A percentile compares a stretch with the other conserved stretches of the same genome.
Evolutionary conservation across 2,888 invertebrate genomes (phyloP).

Genomic region (Lasioglossum oenotherae): DNA sequence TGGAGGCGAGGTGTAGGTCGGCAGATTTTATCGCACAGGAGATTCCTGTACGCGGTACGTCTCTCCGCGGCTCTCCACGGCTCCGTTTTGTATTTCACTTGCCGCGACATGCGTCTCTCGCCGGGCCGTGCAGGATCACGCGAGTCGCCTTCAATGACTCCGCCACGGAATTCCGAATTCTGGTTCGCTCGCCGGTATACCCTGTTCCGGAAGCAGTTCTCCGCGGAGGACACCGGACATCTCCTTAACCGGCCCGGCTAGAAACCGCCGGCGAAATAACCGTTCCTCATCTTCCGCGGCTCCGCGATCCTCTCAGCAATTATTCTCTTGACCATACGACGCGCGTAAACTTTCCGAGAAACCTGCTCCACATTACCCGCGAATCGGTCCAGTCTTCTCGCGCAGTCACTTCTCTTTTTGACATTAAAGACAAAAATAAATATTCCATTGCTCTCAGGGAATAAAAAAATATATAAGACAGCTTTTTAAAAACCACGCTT

Average conservation of each 20-base stretch:
- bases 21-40: constrained; percentile 80
- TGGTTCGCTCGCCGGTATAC: not conserved
- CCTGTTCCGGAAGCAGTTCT: not conserved
- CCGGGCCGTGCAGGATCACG: constrained; percentile 12
- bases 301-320: not conserved
- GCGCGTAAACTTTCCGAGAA: not conserved
- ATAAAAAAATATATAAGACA: no score
- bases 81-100: constrained; percentile 71
- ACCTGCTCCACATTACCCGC: not conserved
- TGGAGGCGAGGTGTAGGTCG: constrained; percentile 78
- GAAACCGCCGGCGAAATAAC: not conserved
- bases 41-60: constrained; percentile 76
- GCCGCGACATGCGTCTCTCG: constrained; percentile 54
- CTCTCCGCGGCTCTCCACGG: constrained; percentile 63
- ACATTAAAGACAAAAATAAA: no score
- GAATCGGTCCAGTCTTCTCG: not conserved
- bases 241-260: not conserved
- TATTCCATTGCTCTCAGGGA: no score
- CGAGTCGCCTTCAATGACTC: constrained; percentile 32
- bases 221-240: not conserved
- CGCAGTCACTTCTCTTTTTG: not conserved
- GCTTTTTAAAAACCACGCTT: no score
- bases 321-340: not conserved
- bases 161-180: constrained; percentile 20
- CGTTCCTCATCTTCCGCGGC: not conserved